Conservation (phyloP, 2,797 vertebrate species). For the Arnoldichthys spilopterus region DNA sequence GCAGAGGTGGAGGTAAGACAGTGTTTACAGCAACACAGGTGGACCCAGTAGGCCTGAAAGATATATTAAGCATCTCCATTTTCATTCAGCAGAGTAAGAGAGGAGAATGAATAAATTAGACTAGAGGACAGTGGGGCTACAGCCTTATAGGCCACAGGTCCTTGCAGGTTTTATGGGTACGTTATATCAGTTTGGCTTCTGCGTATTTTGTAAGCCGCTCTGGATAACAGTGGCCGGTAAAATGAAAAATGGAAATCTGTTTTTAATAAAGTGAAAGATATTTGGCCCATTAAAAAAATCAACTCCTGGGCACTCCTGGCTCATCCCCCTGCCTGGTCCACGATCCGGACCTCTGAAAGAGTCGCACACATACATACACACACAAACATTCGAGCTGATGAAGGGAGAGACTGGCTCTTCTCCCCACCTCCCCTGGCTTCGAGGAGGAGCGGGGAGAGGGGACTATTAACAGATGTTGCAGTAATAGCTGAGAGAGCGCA, state of each 20-base stretch:
- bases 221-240: neutral
- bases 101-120: neutral
- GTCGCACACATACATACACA: slow-evolving; percentile 1
- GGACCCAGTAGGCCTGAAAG: neutral
- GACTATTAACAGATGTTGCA: slow-evolving; percentile 79
- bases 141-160: neutral
- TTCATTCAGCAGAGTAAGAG: neutral
- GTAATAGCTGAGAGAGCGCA: slow-evolving; percentile 78
- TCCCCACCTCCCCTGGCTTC: neutral
- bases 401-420: neutral
- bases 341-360: neutral
- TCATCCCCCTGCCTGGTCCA: neutral
- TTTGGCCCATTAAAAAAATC: neutral
- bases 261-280: neutral
- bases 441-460: slow-evolving; percentile 67
- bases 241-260: neutral
- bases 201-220: neutral
- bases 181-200: neutral
- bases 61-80: neutral
- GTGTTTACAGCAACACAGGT: neutral
- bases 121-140: neutral
- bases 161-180: neutral
- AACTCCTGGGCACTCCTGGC: too few relatives aligned
- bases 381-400: neutral
- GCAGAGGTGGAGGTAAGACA: too few relatives aligned